Evolutionary conservation across 30 jellyfish, hydroid and myxozoan species (phyloP).

Genomic region (Pelagia noctiluca): DNA sequence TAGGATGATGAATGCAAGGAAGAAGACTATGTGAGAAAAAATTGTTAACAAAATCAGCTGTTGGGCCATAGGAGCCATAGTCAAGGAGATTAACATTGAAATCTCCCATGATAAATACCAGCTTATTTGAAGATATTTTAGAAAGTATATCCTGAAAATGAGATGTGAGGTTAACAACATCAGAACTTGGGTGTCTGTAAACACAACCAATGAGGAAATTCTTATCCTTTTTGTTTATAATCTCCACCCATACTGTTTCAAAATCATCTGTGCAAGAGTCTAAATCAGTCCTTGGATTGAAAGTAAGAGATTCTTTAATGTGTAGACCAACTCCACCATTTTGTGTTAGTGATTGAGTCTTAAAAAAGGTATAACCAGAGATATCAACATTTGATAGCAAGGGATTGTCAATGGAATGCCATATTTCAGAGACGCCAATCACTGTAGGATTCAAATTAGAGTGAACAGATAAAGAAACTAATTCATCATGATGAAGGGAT

Average conservation of each 20-base stretch:
- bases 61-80: conserved; percentile 31
- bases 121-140: conserved; percentile 19
- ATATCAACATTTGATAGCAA: conserved; percentile 22
- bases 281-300: conserved; percentile 13
- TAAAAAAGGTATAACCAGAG: conserved; percentile 23
- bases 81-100: conserved; percentile 50
- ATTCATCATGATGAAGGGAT: conserved; percentile 31
- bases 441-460: conserved; percentile 18
- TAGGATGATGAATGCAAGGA: conserved; percentile 31
- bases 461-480: conserved; percentile 12
- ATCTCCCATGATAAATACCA: conserved; percentile 40
- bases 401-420: conserved; percentile 20
- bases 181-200: conserved; percentile 42
- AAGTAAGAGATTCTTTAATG: conserved; percentile 21
- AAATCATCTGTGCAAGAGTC: conserved; percentile 17
- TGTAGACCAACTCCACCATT: conserved; percentile 53
- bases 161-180: conserved; percentile 38
- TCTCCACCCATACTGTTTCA: conserved; percentile 49
- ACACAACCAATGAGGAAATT: conserved; percentile 28
- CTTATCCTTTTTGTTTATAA: conserved; percentile 8
- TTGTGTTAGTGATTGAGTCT: conserved; percentile 37
- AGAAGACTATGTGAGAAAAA: neutral
- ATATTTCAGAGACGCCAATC: conserved; percentile 26
- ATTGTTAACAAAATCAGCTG: conserved; percentile 12
- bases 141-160: conserved; percentile 37